Evolutionary conservation across 2,797 vertebrate genomes (phyloP), one percentile per base, ranked within the genome.

Genomic region (Scleropages formosus): DNA sequence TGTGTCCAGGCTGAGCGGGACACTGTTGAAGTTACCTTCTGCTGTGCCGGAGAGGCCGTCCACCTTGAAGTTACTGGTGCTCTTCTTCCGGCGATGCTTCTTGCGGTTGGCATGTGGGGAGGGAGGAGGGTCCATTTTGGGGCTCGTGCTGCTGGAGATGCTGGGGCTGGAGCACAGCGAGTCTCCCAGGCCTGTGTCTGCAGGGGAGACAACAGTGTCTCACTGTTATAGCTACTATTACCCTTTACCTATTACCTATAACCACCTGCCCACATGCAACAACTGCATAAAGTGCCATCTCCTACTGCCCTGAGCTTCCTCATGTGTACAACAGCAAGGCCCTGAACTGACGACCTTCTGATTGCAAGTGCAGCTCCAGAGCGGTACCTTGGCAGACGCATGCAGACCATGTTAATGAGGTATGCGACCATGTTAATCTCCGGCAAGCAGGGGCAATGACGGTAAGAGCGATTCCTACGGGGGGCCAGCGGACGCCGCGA

Each of bases 71-170:
- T 98, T 99, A 89, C 96, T 97, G 22, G 96, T 96, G 88, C 96
- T 99, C 88, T 99, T 99, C 96, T 99, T 99, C 91, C 97, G 83
- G 4, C 96, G 93, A 86, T 99, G 97, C 77, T 98, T 99, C 91
- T 98, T 99, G 80, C 97, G 94, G 92, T 97, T 99, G 89, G 96
- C 95, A 4, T 99, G 97, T 3, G 96, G 97, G 11, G 97, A 98
- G 0, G 96, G 96, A 11, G 96, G 97, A 0, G 96, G 97, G 78
- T 99, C 97, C 66, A 96, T 93, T 86, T 98, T 98, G 75, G 97
- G 96, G 81, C 96, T 98, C 74, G 96, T 95, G 65, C 94, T 95
- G 75, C 94, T 96, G 85, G 96, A 97, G 84, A 98, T 94, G 66
- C 95, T 98, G 70, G 96, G 97, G 86, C 96, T 98, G 80, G 97